Evolutionary conservation across 2,113 vertebrate species (phyloP).

Genomic region (Thermophis baileyi): DNA sequence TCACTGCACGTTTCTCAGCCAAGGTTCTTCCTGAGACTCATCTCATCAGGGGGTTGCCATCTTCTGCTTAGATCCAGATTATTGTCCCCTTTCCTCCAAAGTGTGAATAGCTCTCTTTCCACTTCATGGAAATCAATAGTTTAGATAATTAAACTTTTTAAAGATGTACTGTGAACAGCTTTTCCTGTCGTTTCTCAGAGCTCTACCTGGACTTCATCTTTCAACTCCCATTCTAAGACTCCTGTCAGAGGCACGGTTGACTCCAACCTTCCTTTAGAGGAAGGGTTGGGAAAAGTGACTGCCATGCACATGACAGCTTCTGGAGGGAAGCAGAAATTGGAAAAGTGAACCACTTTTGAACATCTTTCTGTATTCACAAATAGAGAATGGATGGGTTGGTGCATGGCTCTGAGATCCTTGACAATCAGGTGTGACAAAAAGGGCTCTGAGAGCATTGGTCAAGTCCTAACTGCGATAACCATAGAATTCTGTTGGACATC

Average conservation of each 20-base stretch:
- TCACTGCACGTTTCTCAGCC: too few species aligned
- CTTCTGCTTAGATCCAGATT: not conserved
- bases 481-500: not conserved
- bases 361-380: not conserved
- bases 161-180: not conserved
- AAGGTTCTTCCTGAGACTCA: not conserved
- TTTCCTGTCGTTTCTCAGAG: not conserved
- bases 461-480: not conserved
- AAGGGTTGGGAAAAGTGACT: not conserved
- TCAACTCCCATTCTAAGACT: too few species aligned
- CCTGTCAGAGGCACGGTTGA: too few species aligned
- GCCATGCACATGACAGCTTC: not conserved
- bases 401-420: too few species aligned
- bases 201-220: not conserved
- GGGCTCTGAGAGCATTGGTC: too few species aligned
- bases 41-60: not conserved
- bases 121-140: not conserved
- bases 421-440: too few species aligned
- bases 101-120: not conserved
- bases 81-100: not conserved
- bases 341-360: not conserved
- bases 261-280: too few species aligned
- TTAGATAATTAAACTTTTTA: not conserved
- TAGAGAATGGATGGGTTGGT: not conserved
- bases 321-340: not conserved